Base-by-base conservation (phyloP, 2,113 vertebrate species). In the Passer montanus region DNA sequence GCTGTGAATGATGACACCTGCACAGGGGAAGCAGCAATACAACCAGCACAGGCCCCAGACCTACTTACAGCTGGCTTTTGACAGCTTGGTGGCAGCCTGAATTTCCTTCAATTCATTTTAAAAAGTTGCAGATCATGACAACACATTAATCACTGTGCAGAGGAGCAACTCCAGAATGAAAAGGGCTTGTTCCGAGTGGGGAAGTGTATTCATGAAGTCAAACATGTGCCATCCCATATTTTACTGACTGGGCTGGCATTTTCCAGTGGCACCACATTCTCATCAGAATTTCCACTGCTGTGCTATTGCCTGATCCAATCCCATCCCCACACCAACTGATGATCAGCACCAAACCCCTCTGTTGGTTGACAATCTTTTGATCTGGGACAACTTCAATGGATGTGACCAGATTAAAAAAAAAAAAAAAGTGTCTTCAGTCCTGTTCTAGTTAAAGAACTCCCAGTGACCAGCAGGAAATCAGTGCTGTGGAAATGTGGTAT, bases 101-200 rank as follows among this genome's bases (percentile, higher is more conserved):
- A 64, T 73, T 68, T 64, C 46, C 50, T 84, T 69, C 30, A 47
- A 3, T 66, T 69, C 3, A 15, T 76, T 86, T 47, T 7, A 33
- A 94, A 72, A 43, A 13, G 22, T 28, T 56, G 52, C 58, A 90
- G 59, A 35, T 19, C 44, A 76, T 3, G 28, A 35, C 28, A 85
- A 68, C 26, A 15, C 17, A 28, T 26, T 20, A 41, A 69, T 53
- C 1, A 2, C 20, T 21, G 33, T n/a, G 31, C 21, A 67, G 39
- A 49, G 44, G 24, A 53, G 41, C 35, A 76, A 53, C 46, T 73
- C 58, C 35, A 73, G 59, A 93, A 59, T 20, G 49, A 77, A 58
- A 73, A 92, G 11, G 0, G 0, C 9, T 62, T 78, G 30, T 24
- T 93, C 68, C 1, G 1, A 58, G 23, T 15, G 37, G 33, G 10